These are phyloP conservation scores for Andinoacara biseriatus DNA, from an alignment of 2,113 vertebrate genomes.

Conservation along the genomic window DNA sequence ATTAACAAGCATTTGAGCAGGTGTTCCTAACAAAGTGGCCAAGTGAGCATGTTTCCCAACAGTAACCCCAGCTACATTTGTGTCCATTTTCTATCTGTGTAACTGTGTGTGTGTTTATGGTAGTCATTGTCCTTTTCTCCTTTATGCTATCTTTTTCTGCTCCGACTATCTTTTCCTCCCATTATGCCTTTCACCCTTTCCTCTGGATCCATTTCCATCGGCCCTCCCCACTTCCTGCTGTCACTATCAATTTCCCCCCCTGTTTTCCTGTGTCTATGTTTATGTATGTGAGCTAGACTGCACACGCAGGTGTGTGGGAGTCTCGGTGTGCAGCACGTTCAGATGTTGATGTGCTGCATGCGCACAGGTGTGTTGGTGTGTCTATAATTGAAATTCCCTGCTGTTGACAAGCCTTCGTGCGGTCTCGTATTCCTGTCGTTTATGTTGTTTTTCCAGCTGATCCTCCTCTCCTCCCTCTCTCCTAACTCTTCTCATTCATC, in stretches of 20 bases:
- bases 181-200: slow-evolving; percentile 10
- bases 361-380: slow-evolving; percentile 33
- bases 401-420: slow-evolving; percentile 12
- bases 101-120: neutral
- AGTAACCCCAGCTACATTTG: neutral
- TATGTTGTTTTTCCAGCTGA: slow-evolving; percentile 45
- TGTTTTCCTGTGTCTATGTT: neutral
- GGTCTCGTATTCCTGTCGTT: neutral
- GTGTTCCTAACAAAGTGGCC: neutral
- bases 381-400: slow-evolving; percentile 24
- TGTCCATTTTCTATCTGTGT: neutral
- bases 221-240: slow-evolving; percentile 29
- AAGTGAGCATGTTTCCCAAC: neutral
- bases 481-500: slow-evolving; percentile 37
- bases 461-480: slow-evolving; percentile 11
- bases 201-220: slow-evolving; percentile 16
- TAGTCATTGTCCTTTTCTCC: slow-evolving; percentile 15
- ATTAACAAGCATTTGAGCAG: neutral
- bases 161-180: neutral
- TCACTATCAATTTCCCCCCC: slow-evolving; percentile 30
- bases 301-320: neutral
- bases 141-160: neutral
- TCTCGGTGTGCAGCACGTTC: neutral
- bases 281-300: slow-evolving; percentile 2
- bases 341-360: neutral